Percentiles rank a stretch among this genome's conserved stretches.
These are phyloP conservation scores for Idaea dimidiata DNA, from an alignment of 2,888 invertebrate genomes.

Conservation along the genomic window DNA sequence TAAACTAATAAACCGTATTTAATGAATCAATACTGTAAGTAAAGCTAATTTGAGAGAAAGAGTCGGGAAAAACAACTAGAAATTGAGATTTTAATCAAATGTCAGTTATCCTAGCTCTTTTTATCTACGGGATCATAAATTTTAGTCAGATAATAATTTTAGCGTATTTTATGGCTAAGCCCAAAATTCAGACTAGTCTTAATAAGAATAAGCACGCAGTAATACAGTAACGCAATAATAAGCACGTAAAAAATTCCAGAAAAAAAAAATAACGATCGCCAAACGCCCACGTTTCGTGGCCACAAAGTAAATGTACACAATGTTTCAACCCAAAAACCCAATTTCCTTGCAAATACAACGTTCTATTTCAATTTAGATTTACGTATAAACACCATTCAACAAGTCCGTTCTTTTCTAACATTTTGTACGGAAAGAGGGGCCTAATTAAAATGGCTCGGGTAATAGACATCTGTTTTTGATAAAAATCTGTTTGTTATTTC, in stretches of 20 bases:
- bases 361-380: conserved; percentile 40
- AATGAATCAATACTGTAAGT: too few relatives aligned
- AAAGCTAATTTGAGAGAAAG: too few relatives aligned
- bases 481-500: conserved; percentile 8
- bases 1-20: too few relatives aligned
- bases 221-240: not conserved
- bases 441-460: not conserved
- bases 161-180: not conserved
- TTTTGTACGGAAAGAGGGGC: conserved; percentile 28
- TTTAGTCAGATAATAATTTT: too few relatives aligned
- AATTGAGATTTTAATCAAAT: too few relatives aligned
- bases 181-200: not conserved
- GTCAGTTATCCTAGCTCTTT: too few relatives aligned
- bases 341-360: conserved; percentile 27
- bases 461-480: conserved; percentile 16
- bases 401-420: conserved; percentile 19
- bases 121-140: too few relatives aligned
- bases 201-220: too few relatives aligned
- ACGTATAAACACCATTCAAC: not conserved
- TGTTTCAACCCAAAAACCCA: conserved; percentile 33
- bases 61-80: too few relatives aligned
- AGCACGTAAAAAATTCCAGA: not conserved
- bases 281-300: conserved; percentile 12
- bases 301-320: conserved; percentile 14
- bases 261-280: conserved; percentile 4